Percentiles rank a stretch among this genome's conserved stretches.
These are phyloP conservation scores for Lepilemur ruficaudatus DNA, from an alignment of 2,797 vertebrate species.

Conservation along the genomic window DNA sequence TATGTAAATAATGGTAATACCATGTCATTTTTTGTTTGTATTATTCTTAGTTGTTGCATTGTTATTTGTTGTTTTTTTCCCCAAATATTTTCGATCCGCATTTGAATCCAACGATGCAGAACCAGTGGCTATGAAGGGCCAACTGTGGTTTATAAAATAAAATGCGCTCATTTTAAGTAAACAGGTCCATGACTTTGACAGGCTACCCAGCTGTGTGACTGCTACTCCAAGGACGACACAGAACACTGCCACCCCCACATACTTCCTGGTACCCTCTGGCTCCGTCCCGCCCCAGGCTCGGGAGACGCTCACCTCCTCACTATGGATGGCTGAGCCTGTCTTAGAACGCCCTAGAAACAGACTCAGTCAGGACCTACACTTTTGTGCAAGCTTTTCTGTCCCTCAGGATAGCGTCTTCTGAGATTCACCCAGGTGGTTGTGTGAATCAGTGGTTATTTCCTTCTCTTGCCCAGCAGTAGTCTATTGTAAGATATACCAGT, in stretches of 20 bases:
- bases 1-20: not conserved
- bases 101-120: not conserved
- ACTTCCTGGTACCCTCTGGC: fast-evolving
- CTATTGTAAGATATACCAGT: fast-evolving
- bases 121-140: not conserved
- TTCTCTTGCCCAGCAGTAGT: not conserved
- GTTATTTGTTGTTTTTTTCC: not conserved
- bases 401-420: fast-evolving
- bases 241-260: fast-evolving
- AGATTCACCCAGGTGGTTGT: fast-evolving
- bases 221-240: not conserved
- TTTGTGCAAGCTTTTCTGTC: not conserved
- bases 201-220: not conserved
- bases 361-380: not conserved
- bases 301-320: not conserved
- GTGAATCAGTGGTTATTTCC: fast-evolving
- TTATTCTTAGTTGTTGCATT: not conserved
- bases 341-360: fast-evolving
- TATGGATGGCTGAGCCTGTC: fast-evolving
- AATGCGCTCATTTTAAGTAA: not conserved
- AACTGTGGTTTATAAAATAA: not conserved
- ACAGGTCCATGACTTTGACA: fast-evolving
- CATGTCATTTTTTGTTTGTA: not conserved
- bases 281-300: not conserved
- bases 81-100: not conserved